These are phyloP conservation scores for Dermochelys coriacea DNA, from an alignment of 2,797 vertebrate genomes.

Conservation along the genomic window DNA sequence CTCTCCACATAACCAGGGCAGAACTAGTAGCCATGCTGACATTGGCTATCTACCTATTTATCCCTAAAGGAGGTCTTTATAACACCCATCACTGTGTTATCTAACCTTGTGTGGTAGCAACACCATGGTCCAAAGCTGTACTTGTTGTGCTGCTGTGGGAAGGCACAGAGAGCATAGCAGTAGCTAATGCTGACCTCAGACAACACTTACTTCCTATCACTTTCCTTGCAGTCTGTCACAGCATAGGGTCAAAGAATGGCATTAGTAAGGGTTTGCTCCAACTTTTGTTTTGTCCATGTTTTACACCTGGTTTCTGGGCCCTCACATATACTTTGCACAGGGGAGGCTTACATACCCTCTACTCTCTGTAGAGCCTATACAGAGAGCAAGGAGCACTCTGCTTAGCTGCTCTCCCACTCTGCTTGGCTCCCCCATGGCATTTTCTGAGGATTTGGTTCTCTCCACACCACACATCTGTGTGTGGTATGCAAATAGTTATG, in stretches of 20 bases:
- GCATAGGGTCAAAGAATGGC: background rate
- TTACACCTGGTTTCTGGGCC: background rate
- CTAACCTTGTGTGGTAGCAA: background rate
- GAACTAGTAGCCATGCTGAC: background rate
- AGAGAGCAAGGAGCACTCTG: background rate
- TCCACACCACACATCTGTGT: background rate
- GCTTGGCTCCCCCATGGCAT: background rate
- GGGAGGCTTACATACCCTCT: background rate
- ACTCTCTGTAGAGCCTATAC: rapidly evolving
- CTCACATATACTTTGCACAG: background rate
- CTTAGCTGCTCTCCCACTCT: background rate
- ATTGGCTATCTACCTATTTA: background rate
- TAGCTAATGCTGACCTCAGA: background rate
- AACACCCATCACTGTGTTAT: background rate
- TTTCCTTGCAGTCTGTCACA: background rate
- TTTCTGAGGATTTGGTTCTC: background rate
- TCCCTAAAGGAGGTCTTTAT: background rate
- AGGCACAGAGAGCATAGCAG: too few relatives aligned
- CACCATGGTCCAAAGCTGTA: background rate
- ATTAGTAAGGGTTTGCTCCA: background rate
- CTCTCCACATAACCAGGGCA: background rate
- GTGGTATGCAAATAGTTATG: background rate
- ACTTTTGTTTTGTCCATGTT: background rate
- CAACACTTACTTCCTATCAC: background rate
- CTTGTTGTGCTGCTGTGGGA: background rate